A percentile compares a stretch with the other conserved stretches of the same genome.
Evolutionary conservation across 2,888 invertebrate genomes (phyloP).

Genomic region (Nemotelus pantherinus): DNA sequence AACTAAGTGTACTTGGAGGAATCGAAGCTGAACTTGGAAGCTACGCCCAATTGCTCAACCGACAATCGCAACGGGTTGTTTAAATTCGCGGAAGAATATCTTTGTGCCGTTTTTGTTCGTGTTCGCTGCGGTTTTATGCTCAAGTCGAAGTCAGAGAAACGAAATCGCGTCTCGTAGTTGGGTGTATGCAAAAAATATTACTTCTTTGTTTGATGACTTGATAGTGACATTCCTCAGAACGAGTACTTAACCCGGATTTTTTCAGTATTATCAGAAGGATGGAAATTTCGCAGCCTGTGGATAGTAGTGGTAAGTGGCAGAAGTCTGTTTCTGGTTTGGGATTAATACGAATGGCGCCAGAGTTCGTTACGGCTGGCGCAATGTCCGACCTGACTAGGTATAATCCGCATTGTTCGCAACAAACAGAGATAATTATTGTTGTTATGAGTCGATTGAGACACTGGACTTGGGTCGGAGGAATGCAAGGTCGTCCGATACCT

Average conservation of each 20-base stretch:
- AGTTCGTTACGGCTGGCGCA: not conserved
- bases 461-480: not conserved
- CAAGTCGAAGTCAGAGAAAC: not conserved
- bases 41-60: slow-evolving; percentile 18
- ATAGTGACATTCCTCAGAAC: not conserved
- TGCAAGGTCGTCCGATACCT: not conserved
- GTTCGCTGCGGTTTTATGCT: not conserved
- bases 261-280: not conserved
- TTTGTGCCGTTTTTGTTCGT: slow-evolving; percentile 7
- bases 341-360: slow-evolving; percentile 36
- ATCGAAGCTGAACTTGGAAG: not conserved
- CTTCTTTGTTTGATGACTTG: slow-evolving; percentile 12
- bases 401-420: slow-evolving; percentile 23
- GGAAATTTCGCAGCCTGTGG: slow-evolving; percentile 7
- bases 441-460: slow-evolving; percentile 7
- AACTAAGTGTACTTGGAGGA: not conserved
- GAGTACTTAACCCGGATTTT: slow-evolving; percentile 28
- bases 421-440: slow-evolving; percentile 35
- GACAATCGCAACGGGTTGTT: slow-evolving; percentile 26
- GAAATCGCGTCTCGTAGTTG: slow-evolving; percentile 6
- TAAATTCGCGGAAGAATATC: slow-evolving; percentile 30
- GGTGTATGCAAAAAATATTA: slow-evolving; percentile 23
- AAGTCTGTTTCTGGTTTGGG: slow-evolving; percentile 24
- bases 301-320: slow-evolving; percentile 28
- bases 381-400: slow-evolving; percentile 5